Evolutionary conservation across 1,140 invertebrate genomes (phyloP).

Genomic region (Calosoma granatense): DNA sequence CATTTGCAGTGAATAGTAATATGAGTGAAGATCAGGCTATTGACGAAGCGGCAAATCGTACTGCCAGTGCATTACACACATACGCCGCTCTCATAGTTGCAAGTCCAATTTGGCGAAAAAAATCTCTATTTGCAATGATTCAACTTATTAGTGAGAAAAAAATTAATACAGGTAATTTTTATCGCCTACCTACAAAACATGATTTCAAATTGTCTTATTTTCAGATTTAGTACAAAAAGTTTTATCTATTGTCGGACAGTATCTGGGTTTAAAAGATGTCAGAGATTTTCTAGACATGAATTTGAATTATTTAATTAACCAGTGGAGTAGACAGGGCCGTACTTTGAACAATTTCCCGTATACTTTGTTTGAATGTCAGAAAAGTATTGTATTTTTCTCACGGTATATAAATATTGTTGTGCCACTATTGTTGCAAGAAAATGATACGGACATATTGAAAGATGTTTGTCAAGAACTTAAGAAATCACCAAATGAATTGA

Average conservation of each 20-base stretch:
- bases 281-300: slow-evolving; percentile 32
- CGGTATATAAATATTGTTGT: slow-evolving; percentile 32
- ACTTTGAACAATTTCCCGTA: slow-evolving; percentile 27
- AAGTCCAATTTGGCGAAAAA: slow-evolving; percentile 32
- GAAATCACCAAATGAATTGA: slow-evolving; percentile 25
- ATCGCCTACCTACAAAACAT: slow-evolving; percentile 11
- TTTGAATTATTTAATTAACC: slow-evolving; percentile 30
- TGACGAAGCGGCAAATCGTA: slow-evolving; percentile 34
- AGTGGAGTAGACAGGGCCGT: slow-evolving; percentile 19
- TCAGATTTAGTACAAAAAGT: slow-evolving; percentile 25
- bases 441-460: slow-evolving; percentile 22
- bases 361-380: slow-evolving; percentile 27
- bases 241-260: slow-evolving; percentile 23
- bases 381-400: slow-evolving; percentile 33
- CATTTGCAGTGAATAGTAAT: neutral
- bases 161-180: slow-evolving; percentile 24
- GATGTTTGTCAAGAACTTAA: slow-evolving; percentile 26
- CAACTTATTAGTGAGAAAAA: slow-evolving; percentile 29
- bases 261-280: slow-evolving; percentile 18
- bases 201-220: slow-evolving; percentile 11
- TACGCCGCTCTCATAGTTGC: slow-evolving; percentile 32
- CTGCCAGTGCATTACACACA: slow-evolving; percentile 30
- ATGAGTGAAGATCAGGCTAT: slow-evolving; percentile 17
- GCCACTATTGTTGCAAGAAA: slow-evolving; percentile 29
- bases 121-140: slow-evolving; percentile 32